Evolutionary conservation across 2,888 invertebrate genomes (phyloP), one percentile per base, ranked within the genome.

Genomic region (Drosophila diplacantha): DNA sequence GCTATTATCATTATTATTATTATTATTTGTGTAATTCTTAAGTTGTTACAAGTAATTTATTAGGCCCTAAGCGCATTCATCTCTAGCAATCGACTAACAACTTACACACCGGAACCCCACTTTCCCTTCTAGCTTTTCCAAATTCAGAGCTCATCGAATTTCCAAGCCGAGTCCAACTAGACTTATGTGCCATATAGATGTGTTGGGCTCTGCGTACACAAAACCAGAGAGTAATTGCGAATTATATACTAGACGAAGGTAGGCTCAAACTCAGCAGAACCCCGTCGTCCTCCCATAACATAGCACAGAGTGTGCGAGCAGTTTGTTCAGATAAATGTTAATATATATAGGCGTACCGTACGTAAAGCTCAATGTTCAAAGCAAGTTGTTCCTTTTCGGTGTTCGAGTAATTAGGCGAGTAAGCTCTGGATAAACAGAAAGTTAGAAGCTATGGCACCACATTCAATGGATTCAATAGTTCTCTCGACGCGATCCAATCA

Each of bases 291-390:
- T 29, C 44, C 44, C 44, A 44, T 14, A 44, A 9, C 26, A 49
- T 29, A 43, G 32, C 50, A 50, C 59, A 41, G 41, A 41, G 41
- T 24, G 41, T 41, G 41, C 24, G 55, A 59, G 58, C 73, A 65
- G 61, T 69, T 71, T 55, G 61, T 71, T 61, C 74, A 64, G 67
- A 59, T 65, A 67, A 50, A 71, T 61, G 66, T 73, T 71, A 73
- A 57, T 44, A 55, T 49, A 63, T 65, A 55, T 61, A 62, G 44
- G 41, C 60, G 56, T 67, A 65, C 52, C 47, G 59, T 67, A 69
- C 62, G 67, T 67, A 69, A 75, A 81, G 80, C 81, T 81, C 83
- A 81, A 83, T 81, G 81, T 83, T 81, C 84, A 81, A 81, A 81
- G 80, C 77, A 69, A 73, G 73, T 81, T 83, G 81, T 81, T 81